Percentiles rank a stretch among this genome's conserved stretches.
These are phyloP conservation scores for Centropyge bicolor DNA, from an alignment of 2,797 vertebrate genomes.

Conservation along the genomic window DNA sequence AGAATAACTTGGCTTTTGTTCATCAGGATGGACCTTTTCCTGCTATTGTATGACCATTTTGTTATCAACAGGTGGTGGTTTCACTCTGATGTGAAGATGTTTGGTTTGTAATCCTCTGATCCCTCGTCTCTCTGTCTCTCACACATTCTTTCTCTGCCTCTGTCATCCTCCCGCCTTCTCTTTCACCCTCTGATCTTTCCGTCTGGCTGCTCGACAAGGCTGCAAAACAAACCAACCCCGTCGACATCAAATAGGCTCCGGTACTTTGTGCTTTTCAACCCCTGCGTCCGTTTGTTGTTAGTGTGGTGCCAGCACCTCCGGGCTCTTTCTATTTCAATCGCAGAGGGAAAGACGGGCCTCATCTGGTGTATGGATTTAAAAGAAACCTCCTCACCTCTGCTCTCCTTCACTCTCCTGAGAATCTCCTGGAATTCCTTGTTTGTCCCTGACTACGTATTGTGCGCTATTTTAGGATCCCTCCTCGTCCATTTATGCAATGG, in stretches of 20 bases:
- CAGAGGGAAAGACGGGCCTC: constrained; percentile 31
- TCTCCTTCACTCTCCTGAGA: constrained; percentile 32
- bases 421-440: constrained; percentile 55
- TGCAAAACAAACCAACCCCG: constrained; percentile 56
- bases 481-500: constrained; percentile 2
- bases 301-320: constrained; percentile 30
- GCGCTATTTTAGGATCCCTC: constrained; percentile 67
- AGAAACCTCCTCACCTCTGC: constrained; percentile 38
- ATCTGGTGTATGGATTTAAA: constrained; percentile 62
- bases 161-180: constrained; percentile 22
- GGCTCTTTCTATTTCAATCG: constrained; percentile 50
- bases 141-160: constrained; percentile 6
- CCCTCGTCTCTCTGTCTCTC: constrained; percentile 5
- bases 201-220: constrained; percentile 30
- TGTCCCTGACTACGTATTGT: constrained; percentile 50
- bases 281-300: constrained; percentile 44
- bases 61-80: constrained; percentile 55
- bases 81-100: constrained; percentile 56
- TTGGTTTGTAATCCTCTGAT: constrained; percentile 49
- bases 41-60: constrained; percentile 41
- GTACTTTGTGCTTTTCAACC: constrained; percentile 31
- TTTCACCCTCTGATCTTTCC: constrained; percentile 56
- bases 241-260: constrained; percentile 46
- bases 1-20: constrained; percentile 29
- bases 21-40: constrained; percentile 39